phyloP scores from a whole-genome alignment of 2,888 invertebrate species.

The Trichacis sp. region DNA sequence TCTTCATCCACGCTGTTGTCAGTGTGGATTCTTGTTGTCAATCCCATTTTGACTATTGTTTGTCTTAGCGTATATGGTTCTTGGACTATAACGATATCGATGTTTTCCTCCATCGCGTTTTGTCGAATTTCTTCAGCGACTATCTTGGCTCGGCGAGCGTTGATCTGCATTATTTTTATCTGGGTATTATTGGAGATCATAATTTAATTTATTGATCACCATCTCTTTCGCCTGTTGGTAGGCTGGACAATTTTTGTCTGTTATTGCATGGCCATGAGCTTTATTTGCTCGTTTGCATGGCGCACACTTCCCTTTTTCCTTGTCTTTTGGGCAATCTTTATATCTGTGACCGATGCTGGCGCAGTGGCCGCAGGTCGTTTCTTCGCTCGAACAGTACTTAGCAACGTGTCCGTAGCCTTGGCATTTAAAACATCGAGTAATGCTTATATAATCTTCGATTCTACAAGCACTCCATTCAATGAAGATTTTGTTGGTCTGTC shows the following conservation, averaged over 20 bases:
- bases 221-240: conserved; percentile 5
- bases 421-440: conserved; percentile 36
- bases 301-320: neutral
- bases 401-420: conserved; percentile 31
- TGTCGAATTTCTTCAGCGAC: neutral
- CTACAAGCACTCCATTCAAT: conserved; percentile 30
- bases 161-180: conserved; percentile 11
- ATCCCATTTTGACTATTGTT: neutral
- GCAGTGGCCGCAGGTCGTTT: conserved; percentile 29
- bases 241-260: conserved; percentile 16
- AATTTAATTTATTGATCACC: too few species aligned
- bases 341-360: neutral
- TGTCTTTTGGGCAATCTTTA: conserved; percentile 10
- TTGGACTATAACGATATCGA: neutral
- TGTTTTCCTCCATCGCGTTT: neutral
- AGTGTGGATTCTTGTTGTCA: neutral
- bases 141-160: conserved; percentile 3
- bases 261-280: neutral
- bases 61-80: neutral
- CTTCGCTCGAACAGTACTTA: conserved; percentile 21
- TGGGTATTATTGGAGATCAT: too few species aligned
- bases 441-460: conserved; percentile 18
- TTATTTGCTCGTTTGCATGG: too few species aligned
- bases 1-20: neutral
- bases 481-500: neutral